Conservation (phyloP, 2,113 vertebrate species). For the Bos javanicus region DNA sequence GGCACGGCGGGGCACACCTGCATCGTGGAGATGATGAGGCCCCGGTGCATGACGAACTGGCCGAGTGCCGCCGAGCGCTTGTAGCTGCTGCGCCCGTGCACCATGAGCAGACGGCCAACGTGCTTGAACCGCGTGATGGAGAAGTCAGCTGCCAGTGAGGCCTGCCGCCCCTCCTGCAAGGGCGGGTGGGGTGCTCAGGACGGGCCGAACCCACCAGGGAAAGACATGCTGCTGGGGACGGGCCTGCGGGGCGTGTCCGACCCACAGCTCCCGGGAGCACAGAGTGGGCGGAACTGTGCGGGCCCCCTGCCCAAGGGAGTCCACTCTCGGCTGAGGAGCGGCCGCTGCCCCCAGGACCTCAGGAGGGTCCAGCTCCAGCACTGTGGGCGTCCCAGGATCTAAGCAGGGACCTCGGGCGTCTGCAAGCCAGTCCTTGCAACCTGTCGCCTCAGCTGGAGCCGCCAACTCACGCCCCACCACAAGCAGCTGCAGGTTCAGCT, state of each 20-base stretch:
- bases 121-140: constrained; percentile 97
- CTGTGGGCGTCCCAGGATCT: too few species aligned
- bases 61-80: constrained; percentile 96
- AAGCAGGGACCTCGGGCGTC: not conserved
- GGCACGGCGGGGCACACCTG: constrained; percentile 75
- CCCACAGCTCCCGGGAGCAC: not conserved
- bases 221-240: accelerated
- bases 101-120: constrained; percentile 95
- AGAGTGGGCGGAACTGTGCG: not conserved
- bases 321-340: not conserved
- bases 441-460: not conserved
- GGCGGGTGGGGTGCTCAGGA: not conserved
- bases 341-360: not conserved
- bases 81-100: constrained; percentile 98
- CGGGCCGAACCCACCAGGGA: accelerated
- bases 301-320: not conserved
- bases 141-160: constrained; percentile 97
- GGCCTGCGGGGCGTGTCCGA: not conserved
- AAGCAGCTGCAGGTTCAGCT: not conserved
- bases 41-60: constrained; percentile 98
- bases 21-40: constrained; percentile 99
- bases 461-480: not conserved
- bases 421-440: not conserved
- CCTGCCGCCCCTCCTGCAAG: constrained; percentile 94
- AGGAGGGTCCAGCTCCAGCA: not conserved